Percentiles rank a stretch among this genome's conserved stretches.
Evolutionary conservation across 64 coral and sea anemone genomes (phyloP).

Genomic region (Platygyra sinensis): DNA sequence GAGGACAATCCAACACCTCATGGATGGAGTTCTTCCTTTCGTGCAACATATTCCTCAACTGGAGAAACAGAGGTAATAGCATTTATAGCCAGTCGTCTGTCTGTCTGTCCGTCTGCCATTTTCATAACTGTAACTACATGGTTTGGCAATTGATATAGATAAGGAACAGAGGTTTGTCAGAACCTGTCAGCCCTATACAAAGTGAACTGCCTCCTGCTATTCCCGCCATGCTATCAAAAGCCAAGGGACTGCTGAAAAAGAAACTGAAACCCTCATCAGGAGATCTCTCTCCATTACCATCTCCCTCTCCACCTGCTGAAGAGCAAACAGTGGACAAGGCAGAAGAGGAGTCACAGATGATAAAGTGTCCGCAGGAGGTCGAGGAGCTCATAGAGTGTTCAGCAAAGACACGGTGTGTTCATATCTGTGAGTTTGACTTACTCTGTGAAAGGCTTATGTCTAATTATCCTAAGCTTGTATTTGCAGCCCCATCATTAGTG

Average conservation of each 20-base stretch:
- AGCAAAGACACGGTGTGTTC: background rate
- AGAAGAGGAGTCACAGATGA: conserved; percentile 9
- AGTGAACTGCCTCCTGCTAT: conserved; percentile 55
- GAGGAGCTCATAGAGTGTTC: conserved; percentile 43
- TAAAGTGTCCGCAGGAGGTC: conserved; percentile 1
- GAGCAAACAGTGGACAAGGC: background rate
- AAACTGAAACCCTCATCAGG: conserved; percentile 37
- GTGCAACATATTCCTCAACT: background rate
- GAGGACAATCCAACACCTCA: background rate
- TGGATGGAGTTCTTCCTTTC: conserved; percentile 11
- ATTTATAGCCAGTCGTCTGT: background rate
- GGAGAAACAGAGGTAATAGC: conserved; percentile 6
- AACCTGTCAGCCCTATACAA: conserved; percentile 4
- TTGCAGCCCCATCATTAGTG: too few relatives aligned
- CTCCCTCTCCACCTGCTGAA: background rate
- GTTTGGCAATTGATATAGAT: background rate
- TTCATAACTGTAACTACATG: too few relatives aligned
- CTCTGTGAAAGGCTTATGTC: too few relatives aligned
- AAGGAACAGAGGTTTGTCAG: background rate
- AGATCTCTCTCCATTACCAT: background rate
- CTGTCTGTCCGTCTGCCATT: background rate
- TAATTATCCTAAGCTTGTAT: too few relatives aligned
- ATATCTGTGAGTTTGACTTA: background rate
- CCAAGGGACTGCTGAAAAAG: conserved; percentile 52
- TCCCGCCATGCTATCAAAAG: conserved; percentile 63